phyloP scores from a whole-genome alignment of 1,140 invertebrate genomes.

The Sesamia nonagrioides region DNA sequence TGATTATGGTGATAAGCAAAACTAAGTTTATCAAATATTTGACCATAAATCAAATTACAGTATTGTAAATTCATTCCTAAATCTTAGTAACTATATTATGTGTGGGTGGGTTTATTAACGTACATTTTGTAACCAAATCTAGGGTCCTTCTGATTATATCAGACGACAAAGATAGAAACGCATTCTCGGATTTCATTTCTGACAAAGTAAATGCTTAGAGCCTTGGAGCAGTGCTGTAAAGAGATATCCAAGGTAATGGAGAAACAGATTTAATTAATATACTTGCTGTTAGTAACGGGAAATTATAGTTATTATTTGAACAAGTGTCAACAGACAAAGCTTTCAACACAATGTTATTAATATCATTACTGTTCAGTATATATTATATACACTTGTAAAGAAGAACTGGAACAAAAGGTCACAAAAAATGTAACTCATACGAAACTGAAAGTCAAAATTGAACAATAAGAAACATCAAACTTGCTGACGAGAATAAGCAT shows the following conservation, averaged over 20 bases:
- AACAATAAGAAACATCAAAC: neutral
- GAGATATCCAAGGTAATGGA: slow-evolving; percentile 28
- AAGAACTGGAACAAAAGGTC: slow-evolving; percentile 14
- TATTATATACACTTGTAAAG: neutral
- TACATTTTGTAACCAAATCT: slow-evolving; percentile 46
- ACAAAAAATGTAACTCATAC: slow-evolving; percentile 6
- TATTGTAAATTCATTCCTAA: neutral
- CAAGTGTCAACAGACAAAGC: slow-evolving; percentile 2
- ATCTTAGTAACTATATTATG: slow-evolving; percentile 23
- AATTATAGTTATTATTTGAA: slow-evolving; percentile 9
- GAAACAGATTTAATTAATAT: slow-evolving; percentile 36
- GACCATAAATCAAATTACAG: slow-evolving; percentile 21
- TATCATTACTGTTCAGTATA: too few relatives aligned
- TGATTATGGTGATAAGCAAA: neutral
- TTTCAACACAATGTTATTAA: too few relatives aligned
- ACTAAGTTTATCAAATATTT: neutral
- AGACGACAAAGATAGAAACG: slow-evolving; percentile 34
- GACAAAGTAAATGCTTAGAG: slow-evolving; percentile 42
- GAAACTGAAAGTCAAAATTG: slow-evolving; percentile 19
- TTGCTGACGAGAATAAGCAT: neutral
- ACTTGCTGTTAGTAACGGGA: neutral
- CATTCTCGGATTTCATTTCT: slow-evolving; percentile 42
- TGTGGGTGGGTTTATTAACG: slow-evolving; percentile 43
- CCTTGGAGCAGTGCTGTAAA: slow-evolving; percentile 38
- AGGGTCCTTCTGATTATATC: slow-evolving; percentile 43